phyloP scores from a whole-genome alignment of 2,113 vertebrate species.

The Sorex fumeus region DNA sequence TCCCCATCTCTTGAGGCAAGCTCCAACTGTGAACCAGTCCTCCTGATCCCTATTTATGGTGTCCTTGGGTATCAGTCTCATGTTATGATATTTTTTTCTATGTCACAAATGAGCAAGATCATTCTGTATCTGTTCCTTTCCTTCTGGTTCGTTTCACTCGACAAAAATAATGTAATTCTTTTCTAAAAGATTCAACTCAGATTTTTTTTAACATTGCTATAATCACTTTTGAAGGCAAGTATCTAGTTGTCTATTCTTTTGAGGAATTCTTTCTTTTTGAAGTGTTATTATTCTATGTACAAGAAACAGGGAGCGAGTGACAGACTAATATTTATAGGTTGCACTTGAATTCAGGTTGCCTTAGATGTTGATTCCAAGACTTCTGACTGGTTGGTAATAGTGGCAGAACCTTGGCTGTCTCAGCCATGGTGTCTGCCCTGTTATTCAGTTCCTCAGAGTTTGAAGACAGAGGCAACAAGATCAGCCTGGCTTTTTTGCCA shows the following conservation, averaged over 20 bases:
- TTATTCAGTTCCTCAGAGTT: neutral
- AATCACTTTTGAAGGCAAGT: neutral
- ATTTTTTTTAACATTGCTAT: neutral
- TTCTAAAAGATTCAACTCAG: neutral
- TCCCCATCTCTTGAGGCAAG: no score
- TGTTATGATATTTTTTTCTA: no score
- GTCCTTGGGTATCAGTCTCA: no score
- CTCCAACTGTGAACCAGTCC: no score
- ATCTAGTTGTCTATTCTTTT: slow-evolving; percentile 8
- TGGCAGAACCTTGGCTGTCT: neutral
- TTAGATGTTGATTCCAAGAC: neutral
- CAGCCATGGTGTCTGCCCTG: neutral
- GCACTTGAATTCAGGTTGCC: neutral
- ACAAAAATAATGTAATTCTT: slow-evolving; percentile 20
- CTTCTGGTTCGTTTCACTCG: no score
- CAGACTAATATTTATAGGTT: neutral
- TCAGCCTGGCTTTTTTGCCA: neutral
- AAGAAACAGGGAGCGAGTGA: neutral
- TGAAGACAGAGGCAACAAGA: neutral
- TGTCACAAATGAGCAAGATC: no score
- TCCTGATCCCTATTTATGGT: no score
- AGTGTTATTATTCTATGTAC: slow-evolving; percentile 19
- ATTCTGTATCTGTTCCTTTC: no score
- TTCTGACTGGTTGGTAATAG: neutral
- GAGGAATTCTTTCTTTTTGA: slow-evolving; percentile 27